These are phyloP conservation scores for Catalaphyllia jardinei DNA, from an alignment of 64 coral and sea anemone species.

Conservation along the genomic window DNA sequence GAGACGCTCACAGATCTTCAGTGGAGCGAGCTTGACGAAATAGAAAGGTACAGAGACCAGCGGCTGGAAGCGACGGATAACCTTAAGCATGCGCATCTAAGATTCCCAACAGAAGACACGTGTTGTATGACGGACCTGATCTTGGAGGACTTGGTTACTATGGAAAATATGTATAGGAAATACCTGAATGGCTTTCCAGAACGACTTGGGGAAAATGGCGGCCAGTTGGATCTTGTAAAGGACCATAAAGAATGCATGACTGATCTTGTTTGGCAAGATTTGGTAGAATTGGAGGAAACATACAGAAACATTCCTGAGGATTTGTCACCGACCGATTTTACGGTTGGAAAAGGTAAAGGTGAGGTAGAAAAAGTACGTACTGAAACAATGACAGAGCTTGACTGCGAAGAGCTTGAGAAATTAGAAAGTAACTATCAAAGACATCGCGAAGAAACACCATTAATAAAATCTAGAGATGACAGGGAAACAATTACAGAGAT, in stretches of 20 bases:
- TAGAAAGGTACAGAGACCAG: constrained; percentile 2
- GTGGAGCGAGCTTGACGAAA: constrained; percentile 4
- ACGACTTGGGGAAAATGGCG: not conserved
- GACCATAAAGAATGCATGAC: constrained; percentile 50
- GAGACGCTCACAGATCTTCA: constrained; percentile 29
- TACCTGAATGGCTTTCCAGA: not conserved
- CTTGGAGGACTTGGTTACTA: constrained; percentile 12
- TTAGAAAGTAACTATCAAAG: constrained; percentile 31
- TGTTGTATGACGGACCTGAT: constrained; percentile 28
- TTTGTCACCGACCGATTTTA: not conserved
- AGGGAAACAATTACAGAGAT: constrained; percentile 50
- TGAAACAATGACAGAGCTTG: constrained; percentile 30
- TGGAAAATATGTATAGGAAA: constrained; percentile 45
- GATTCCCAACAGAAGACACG: constrained; percentile 20
- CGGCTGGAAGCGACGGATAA: not conserved
- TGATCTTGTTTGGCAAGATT: constrained; percentile 33
- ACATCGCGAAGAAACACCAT: not conserved
- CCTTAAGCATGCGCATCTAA: not conserved
- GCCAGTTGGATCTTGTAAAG: not conserved
- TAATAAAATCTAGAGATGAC: not conserved
- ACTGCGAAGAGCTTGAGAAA: constrained; percentile 24
- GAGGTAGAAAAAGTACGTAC: constrained; percentile 18
- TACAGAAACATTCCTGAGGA: not conserved
- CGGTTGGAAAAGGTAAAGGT: constrained; percentile 6
- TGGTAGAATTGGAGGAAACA: constrained; percentile 9